phyloP scores from a whole-genome alignment of 2,113 vertebrate species.

The Heterotis niloticus region DNA sequence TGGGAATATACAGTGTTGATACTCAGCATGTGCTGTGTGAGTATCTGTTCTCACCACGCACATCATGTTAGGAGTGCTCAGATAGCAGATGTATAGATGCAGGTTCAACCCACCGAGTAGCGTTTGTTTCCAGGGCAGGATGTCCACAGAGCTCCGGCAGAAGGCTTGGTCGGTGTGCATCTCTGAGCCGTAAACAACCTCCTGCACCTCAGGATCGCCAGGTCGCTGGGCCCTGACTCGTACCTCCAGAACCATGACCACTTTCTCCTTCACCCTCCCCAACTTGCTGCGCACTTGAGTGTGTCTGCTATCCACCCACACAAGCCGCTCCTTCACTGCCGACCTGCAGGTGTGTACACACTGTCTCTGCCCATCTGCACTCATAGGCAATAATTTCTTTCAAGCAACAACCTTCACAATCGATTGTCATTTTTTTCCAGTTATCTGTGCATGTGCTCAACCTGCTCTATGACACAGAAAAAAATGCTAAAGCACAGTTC shows the following conservation, averaged over 20 bases:
- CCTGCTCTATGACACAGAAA: too few relatives aligned
- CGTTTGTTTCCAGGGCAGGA: constrained; percentile 62
- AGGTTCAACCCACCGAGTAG: constrained; percentile 34
- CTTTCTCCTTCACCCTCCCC: constrained; percentile 67
- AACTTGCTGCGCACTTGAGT: constrained; percentile 60
- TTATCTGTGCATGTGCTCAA: too few relatives aligned
- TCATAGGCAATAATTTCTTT: too few relatives aligned
- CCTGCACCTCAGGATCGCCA: constrained; percentile 57
- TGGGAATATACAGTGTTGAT: not conserved
- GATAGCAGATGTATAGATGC: not conserved
- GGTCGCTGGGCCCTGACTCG: constrained; percentile 63
- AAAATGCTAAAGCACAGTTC: too few relatives aligned
- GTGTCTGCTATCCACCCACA: constrained; percentile 66
- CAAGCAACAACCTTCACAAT: too few relatives aligned
- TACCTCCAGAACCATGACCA: constrained; percentile 63
- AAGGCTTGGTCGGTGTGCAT: constrained; percentile 63
- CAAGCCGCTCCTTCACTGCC: constrained; percentile 63
- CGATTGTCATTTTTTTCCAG: too few relatives aligned
- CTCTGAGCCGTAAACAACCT: constrained; percentile 66
- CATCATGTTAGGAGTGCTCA: not conserved
- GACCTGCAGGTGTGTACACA: constrained; percentile 44
- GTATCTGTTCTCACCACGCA: not conserved
- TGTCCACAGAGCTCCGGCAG: constrained; percentile 57
- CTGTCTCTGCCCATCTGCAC: too few relatives aligned
- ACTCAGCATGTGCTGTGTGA: not conserved